A percentile compares a stretch with the other conserved stretches of the same genome.
phyloP scores from a whole-genome alignment of 2,888 invertebrate genomes.

The Melieria picta region DNA sequence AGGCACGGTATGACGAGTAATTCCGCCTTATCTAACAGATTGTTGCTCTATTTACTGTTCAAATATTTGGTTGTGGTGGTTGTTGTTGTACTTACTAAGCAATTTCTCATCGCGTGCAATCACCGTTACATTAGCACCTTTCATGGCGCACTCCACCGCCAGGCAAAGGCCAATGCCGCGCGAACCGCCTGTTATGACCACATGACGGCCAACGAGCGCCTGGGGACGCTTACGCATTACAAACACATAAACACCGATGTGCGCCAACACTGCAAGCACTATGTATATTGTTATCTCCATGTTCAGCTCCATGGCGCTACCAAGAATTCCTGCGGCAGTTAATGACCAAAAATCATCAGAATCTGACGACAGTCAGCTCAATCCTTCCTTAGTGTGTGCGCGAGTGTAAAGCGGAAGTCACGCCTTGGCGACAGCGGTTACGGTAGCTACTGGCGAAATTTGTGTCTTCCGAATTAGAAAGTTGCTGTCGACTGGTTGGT shows the following conservation, averaged over 20 bases:
- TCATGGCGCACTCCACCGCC: constrained; percentile 79
- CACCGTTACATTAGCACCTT: constrained; percentile 91
- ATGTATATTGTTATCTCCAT: constrained; percentile 55
- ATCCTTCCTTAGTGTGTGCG: no score
- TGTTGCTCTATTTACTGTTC: not conserved
- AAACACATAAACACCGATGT: constrained; percentile 55
- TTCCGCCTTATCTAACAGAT: not conserved
- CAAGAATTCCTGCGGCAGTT: no score
- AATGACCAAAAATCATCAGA: no score
- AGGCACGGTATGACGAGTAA: not conserved
- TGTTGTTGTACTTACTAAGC: constrained; percentile 68
- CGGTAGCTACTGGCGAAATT: no score
- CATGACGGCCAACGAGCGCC: constrained; percentile 69
- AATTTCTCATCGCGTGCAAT: constrained; percentile 83
- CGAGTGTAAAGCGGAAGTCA: no score
- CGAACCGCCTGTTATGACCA: constrained; percentile 91
- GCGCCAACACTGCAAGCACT: constrained; percentile 52
- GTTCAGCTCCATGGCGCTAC: constrained; percentile 48
- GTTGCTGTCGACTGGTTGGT: no score
- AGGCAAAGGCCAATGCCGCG: constrained; percentile 93
- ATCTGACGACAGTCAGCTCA: no score
- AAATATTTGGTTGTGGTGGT: no score
- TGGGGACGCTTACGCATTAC: constrained; percentile 57
- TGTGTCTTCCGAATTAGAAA: no score
- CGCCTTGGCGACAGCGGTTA: no score